A percentile compares a stretch with the other conserved stretches of the same genome.
phyloP scores from a whole-genome alignment of 2,113 vertebrate species.

The Recurvirostra avosetta region DNA sequence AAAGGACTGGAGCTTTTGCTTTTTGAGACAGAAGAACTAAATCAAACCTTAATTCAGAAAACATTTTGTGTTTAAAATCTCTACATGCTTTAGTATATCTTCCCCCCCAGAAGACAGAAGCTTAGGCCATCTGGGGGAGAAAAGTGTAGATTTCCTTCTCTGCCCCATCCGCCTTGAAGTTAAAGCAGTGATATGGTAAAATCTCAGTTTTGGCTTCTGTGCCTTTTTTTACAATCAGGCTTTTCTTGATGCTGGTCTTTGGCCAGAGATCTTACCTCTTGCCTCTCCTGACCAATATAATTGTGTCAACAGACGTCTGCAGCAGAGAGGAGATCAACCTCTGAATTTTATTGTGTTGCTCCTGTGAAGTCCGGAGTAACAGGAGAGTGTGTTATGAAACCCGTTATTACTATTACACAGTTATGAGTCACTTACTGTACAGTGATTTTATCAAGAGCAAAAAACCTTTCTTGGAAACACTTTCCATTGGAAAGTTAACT shows the following conservation, averaged over 20 bases:
- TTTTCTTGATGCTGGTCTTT: neutral
- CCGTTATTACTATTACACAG: neutral
- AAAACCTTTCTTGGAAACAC: neutral
- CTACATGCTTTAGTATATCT: neutral
- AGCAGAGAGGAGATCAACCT: neutral
- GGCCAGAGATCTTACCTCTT: constrained; percentile 1
- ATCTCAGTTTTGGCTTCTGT: neutral
- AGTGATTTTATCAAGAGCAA: neutral
- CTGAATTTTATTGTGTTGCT: neutral
- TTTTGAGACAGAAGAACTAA: neutral
- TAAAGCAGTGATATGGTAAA: neutral
- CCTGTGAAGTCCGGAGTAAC: constrained; percentile 22
- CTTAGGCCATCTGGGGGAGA: neutral
- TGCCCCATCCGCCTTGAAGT: neutral
- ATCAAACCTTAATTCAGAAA: constrained; percentile 3
- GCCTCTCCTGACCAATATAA: constrained; percentile 11
- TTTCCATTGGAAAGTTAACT: neutral
- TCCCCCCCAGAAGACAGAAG: neutral
- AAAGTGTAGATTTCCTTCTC: neutral
- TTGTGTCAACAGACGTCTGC: neutral
- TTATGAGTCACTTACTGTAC: neutral
- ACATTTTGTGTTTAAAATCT: neutral
- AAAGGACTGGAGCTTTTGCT: neutral
- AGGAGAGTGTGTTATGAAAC: constrained; percentile 1
- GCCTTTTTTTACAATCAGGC: neutral